These are phyloP conservation scores for Tetragonula clypearis DNA, from an alignment of 1,140 invertebrate species.

Conservation along the genomic window DNA sequence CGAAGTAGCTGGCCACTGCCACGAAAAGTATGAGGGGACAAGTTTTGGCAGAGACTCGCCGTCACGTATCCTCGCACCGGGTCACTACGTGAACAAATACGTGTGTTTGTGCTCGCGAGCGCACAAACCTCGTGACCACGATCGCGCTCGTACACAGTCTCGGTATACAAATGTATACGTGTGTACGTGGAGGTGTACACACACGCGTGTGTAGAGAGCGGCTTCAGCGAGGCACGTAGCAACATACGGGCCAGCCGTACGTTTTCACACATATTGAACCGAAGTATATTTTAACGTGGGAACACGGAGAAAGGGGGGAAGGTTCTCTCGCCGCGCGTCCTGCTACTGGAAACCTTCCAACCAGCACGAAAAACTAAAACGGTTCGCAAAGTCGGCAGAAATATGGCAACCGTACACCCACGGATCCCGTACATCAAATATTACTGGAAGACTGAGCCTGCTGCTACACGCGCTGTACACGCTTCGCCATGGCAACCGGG, in stretches of 20 bases:
- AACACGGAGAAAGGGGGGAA: neutral
- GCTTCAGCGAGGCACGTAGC: conserved; percentile 32
- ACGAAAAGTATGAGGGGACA: neutral
- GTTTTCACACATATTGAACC: conserved; percentile 73
- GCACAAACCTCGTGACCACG: neutral
- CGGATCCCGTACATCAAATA: conserved; percentile 74
- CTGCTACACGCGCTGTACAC: neutral
- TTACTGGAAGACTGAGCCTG: conserved; percentile 60
- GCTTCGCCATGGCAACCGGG: neutral
- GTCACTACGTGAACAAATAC: conserved; percentile 37
- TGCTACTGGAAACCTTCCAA: conserved; percentile 74
- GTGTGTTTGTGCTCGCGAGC: neutral
- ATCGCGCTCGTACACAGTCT: neutral
- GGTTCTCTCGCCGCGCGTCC: conserved; percentile 26
- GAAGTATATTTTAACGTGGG: conserved; percentile 69
- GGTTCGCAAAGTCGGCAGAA: conserved; percentile 76
- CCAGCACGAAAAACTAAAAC: conserved; percentile 75
- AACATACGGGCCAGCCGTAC: conserved; percentile 64
- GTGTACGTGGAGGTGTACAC: too few relatives aligned
- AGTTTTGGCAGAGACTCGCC: conserved; percentile 52
- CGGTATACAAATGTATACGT: neutral
- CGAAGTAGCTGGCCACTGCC: neutral
- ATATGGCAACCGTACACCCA: conserved; percentile 72
- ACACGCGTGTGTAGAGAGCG: conserved; percentile 1
- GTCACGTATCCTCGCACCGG: conserved; percentile 40